Evolutionary conservation across 2,113 vertebrate genomes (phyloP).

Genomic region (Phrynosoma platyrhinos): DNA sequence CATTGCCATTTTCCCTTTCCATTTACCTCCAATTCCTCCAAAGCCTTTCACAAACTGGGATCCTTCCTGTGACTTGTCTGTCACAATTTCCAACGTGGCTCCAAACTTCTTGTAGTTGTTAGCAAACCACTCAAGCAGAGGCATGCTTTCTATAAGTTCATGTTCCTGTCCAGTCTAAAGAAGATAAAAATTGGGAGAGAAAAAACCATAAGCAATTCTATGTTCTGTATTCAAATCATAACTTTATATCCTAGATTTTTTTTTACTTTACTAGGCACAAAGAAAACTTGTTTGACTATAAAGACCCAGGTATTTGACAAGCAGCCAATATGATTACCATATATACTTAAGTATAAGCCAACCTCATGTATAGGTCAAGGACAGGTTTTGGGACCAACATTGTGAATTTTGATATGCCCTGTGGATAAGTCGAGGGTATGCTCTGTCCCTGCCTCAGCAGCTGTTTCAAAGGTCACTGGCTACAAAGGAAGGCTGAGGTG

Average conservation of each 20-base stretch:
- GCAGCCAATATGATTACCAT: no score
- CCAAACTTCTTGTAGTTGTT: constrained; percentile 99
- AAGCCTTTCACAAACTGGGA: constrained; percentile 99
- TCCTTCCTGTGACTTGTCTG: constrained; percentile 99
- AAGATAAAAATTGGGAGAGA: background rate
- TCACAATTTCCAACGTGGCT: constrained; percentile 99
- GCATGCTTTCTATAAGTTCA: constrained; percentile 98
- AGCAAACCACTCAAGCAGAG: constrained; percentile 99
- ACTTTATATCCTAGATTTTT: background rate
- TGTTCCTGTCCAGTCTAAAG: constrained; percentile 96
- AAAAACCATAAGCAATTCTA: background rate
- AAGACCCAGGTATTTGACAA: background rate
- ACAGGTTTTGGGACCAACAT: no score
- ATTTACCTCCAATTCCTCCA: constrained; percentile 97
- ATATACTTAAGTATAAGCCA: no score
- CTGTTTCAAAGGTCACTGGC: no score
- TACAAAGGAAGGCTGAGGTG: no score
- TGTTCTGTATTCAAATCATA: background rate
- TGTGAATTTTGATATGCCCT: no score
- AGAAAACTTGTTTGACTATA: background rate
- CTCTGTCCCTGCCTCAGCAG: no score
- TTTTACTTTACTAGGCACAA: background rate
- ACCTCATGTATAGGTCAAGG: no score
- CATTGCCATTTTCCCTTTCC: background rate
- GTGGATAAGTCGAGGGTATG: no score